Base-by-base conservation (phyloP, 1,140 invertebrate genomes). In the Formica exsecta region DNA sequence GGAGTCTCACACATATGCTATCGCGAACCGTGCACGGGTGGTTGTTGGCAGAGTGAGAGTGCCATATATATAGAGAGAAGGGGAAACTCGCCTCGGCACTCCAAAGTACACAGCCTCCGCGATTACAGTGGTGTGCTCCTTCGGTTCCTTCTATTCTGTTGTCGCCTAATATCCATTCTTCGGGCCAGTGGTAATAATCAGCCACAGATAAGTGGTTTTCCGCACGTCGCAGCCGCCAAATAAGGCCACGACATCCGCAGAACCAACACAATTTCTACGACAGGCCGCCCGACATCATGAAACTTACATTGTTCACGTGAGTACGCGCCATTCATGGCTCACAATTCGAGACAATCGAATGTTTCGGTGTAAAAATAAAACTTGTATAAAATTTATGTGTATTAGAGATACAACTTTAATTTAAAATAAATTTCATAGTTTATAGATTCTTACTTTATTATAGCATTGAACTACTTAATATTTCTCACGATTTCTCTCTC, bases 41-140 rank as follows among this genome's bases (percentile, higher is more conserved):
- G 91, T 90, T 88, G 90, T 57, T 86, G 64, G 32, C 77, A 88
- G 88, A 92, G 92, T 90, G 92, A 93, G 91, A 92, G 92, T 92
- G 87, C 88, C 87, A 91, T 93, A 93, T 92, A 93, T 93, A 94
- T 93, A 92, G 89, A 91, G 90, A 88, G 92, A 93, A 93, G 93
- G 92, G 93, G 93, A 93, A 92, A 94, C 91, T 87, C 84, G 86
- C 66, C 91, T 89, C 92, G 91, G 89, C 93, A 93, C 92, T 94
- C 92, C 89, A 93, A 92, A 93, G 93, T 93, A 93, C 92, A 92
- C 93, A 93, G 92, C 92, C 93, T 93, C 92, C 92, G 92, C 92
- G 92, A 90, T 93, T 93, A 89, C 92, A 93, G 92, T 93, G 90
- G 91, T 87, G 91, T 92, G 91, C 88, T 92, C 68, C 61, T 90